Conservation (phyloP, 2,888 invertebrate genomes). For the Congeria kusceri region DNA sequence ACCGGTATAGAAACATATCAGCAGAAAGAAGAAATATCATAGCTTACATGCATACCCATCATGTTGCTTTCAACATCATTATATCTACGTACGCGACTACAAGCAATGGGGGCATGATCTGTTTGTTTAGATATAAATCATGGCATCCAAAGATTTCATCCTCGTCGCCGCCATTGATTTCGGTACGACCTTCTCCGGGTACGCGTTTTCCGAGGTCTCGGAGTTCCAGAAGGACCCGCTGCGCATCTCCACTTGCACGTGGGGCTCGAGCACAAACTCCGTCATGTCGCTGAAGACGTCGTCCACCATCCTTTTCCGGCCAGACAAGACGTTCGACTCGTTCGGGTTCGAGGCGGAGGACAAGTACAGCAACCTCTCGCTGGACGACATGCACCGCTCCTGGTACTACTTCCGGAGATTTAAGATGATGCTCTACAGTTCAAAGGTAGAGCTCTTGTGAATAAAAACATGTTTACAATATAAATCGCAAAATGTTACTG, state of each 20-base stretch:
- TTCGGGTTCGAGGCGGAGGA: slow-evolving; percentile 58
- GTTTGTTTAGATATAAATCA: neutral
- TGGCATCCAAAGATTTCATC: neutral
- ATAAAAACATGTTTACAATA: neutral
- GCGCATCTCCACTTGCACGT: slow-evolving; percentile 28
- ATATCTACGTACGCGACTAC: too few relatives aligned
- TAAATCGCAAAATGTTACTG: too few relatives aligned
- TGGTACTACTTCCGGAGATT: slow-evolving; percentile 54
- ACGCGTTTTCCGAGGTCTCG: slow-evolving; percentile 47
- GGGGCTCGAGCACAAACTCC: slow-evolving; percentile 31
- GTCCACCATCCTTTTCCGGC: slow-evolving; percentile 38
- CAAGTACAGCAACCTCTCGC: slow-evolving; percentile 35
- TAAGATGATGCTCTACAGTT: slow-evolving; percentile 48
- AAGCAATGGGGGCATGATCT: too few relatives aligned
- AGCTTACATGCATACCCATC: too few relatives aligned
- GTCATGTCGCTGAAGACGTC: slow-evolving; percentile 49
- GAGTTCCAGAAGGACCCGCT: slow-evolving; percentile 48
- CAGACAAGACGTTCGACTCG: slow-evolving; percentile 28
- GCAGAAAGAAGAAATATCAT: too few relatives aligned
- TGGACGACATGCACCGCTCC: slow-evolving; percentile 20
- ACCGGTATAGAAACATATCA: too few relatives aligned
- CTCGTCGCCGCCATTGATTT: slow-evolving; percentile 52
- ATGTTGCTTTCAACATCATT: too few relatives aligned
- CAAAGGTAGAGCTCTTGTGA: neutral
- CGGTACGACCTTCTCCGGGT: slow-evolving; percentile 52